phyloP scores from a whole-genome alignment of 1,140 invertebrate species.

The Lutraria rhynchaena region DNA sequence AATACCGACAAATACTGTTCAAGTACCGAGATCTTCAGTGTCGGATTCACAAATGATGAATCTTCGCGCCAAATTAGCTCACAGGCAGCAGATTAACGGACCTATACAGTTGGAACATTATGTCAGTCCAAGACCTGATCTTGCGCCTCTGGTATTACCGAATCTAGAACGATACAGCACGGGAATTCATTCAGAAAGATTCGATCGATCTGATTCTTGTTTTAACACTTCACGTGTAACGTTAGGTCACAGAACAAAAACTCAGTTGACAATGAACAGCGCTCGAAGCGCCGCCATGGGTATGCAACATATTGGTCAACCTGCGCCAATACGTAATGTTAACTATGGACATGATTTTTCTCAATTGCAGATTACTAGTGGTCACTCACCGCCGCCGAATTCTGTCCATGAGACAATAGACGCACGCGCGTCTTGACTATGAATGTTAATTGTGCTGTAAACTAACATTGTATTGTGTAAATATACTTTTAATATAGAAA shows the following conservation, averaged over 20 bases:
- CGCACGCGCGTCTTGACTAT: constrained; percentile 4
- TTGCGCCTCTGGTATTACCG: constrained; percentile 45
- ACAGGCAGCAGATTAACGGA: constrained; percentile 48
- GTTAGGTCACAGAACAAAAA: constrained; percentile 34
- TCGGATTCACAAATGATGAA: constrained; percentile 34
- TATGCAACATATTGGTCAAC: not conserved
- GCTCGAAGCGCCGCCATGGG: not conserved
- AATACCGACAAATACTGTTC: not conserved
- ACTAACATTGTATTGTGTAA: no score
- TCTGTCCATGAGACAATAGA: constrained; percentile 46
- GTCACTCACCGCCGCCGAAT: constrained; percentile 48
- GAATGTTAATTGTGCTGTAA: no score
- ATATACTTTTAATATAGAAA: no score
- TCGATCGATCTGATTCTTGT: constrained; percentile 38
- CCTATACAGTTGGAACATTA: constrained; percentile 52
- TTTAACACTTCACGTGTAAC: constrained; percentile 30
- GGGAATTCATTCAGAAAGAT: constrained; percentile 7
- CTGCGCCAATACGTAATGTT: not conserved
- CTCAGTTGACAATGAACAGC: constrained; percentile 38
- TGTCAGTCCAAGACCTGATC: constrained; percentile 42
- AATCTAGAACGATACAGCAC: constrained; percentile 12
- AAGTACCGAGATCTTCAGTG: constrained; percentile 10
- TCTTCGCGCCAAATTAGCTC: constrained; percentile 4
- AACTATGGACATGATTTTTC: constrained; percentile 19
- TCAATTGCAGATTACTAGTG: constrained; percentile 30